These are phyloP conservation scores for Sprattus sprattus DNA, from an alignment of 2,113 vertebrate species.

Conservation along the genomic window DNA sequence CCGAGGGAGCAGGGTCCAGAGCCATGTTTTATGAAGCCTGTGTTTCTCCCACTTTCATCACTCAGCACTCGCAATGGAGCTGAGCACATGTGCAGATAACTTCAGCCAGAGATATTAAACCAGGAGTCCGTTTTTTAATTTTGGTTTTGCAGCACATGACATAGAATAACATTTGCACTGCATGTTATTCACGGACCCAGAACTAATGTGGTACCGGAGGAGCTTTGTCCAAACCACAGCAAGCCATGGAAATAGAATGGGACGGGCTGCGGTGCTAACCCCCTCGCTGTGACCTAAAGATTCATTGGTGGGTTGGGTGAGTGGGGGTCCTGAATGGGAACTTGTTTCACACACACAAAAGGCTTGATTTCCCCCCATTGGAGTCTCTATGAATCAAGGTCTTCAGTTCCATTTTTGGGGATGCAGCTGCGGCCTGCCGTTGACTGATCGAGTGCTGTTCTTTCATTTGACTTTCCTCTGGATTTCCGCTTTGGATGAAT, in stretches of 20 bases:
- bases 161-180: background rate
- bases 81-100: slow-evolving; percentile 26
- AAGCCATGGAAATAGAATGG: slow-evolving; percentile 30
- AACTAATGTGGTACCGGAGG: slow-evolving; percentile 4
- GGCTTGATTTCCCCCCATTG: slow-evolving; percentile 48
- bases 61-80: slow-evolving; percentile 37
- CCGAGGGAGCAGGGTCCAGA: background rate
- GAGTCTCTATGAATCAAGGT: slow-evolving; percentile 39
- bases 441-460: slow-evolving; percentile 41
- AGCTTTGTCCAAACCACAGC: slow-evolving; percentile 2
- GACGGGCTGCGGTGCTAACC: background rate
- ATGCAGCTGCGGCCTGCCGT: slow-evolving; percentile 19
- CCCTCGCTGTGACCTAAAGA: background rate
- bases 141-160: background rate
- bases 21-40: slow-evolving; percentile 36
- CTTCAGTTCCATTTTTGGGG: slow-evolving; percentile 44
- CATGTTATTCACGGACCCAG: slow-evolving; percentile 1
- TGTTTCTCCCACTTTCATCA: slow-evolving; percentile 42
- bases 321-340: slow-evolving; percentile 41
- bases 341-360: slow-evolving; percentile 48
- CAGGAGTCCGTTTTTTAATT: background rate
- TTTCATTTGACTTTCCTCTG: slow-evolving; percentile 44
- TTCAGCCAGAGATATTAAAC: slow-evolving; percentile 29
- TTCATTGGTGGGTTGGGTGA: background rate
- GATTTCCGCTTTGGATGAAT: slow-evolving; percentile 48